phyloP scores from a whole-genome alignment of 2,797 vertebrate genomes.

The Chiroxiphia lanceolata region DNA sequence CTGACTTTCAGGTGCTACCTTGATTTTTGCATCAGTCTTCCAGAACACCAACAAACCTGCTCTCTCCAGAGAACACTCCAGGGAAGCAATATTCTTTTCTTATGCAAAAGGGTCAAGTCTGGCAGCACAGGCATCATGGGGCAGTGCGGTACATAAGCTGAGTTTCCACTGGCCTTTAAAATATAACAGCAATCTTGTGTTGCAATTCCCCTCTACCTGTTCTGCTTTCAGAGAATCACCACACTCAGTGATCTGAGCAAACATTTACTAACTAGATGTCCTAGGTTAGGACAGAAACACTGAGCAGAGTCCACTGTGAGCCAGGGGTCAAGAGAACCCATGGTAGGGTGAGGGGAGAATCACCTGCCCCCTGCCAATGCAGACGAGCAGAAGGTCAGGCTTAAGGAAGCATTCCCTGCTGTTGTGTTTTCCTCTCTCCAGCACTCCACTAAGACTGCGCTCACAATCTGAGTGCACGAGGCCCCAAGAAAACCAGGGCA shows the following conservation, averaged over 20 bases:
- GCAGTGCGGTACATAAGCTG: neutral
- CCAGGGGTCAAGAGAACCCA: neutral
- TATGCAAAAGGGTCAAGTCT: neutral
- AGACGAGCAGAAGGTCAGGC: neutral
- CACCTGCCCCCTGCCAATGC: neutral
- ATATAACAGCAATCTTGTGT: neutral
- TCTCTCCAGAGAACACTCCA: neutral
- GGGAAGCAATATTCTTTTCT: neutral
- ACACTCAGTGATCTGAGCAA: neutral
- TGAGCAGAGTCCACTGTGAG: conserved; percentile 37
- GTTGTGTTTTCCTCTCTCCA: neutral
- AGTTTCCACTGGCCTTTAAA: neutral
- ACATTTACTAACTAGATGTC: conserved; percentile 41
- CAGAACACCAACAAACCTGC: neutral
- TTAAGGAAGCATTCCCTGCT: neutral
- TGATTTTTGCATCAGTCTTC: neutral
- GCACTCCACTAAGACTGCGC: neutral
- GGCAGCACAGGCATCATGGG: neutral
- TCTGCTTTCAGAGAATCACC: neutral
- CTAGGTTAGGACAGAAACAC: neutral
- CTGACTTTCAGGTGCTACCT: neutral
- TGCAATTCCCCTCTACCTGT: neutral
- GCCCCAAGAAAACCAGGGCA: neutral
- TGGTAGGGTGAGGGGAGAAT: neutral
- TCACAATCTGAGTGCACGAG: neutral